Conservation (phyloP, 2,888 invertebrate genomes). For the Halictus quadricinctus region DNA sequence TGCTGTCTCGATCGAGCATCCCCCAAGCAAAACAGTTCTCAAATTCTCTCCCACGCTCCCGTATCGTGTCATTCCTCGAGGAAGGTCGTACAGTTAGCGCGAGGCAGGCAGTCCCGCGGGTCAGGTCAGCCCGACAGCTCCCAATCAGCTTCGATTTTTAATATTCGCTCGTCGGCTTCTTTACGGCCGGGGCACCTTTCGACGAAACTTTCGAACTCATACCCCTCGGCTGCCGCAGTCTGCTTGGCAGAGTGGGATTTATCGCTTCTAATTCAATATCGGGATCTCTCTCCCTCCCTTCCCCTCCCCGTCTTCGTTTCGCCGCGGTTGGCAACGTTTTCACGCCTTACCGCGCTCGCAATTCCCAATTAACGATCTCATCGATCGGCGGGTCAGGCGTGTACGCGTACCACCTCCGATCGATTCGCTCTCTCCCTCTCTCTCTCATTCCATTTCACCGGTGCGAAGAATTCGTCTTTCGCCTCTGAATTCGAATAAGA, state of each 20-base stretch:
- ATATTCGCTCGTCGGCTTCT: conserved; percentile 78
- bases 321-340: conserved; percentile 15
- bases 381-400: conserved; percentile 61
- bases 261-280: conserved; percentile 80
- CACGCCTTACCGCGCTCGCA: conserved; percentile 53
- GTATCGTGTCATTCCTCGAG: not conserved
- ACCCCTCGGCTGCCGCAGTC: conserved; percentile 72
- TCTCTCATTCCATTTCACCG: not conserved
- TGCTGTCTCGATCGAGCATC: not conserved
- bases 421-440: not conserved
- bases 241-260: conserved; percentile 76
- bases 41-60: not conserved
- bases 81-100: not conserved
- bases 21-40: not conserved
- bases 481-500: not conserved
- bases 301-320: not conserved
- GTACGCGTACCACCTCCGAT: conserved; percentile 5
- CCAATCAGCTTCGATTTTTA: conserved; percentile 79
- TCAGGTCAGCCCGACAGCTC: conserved; percentile 43
- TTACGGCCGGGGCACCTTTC: conserved; percentile 69
- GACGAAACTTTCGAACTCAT: conserved; percentile 58
- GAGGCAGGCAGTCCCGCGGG: not conserved
- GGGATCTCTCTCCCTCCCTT: conserved; percentile 52
- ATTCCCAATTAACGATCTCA: conserved; percentile 75
- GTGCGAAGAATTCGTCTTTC: not conserved